Evolutionary conservation across 1,140 invertebrate genomes (phyloP).

Genomic region (Drosophila ananassae): DNA sequence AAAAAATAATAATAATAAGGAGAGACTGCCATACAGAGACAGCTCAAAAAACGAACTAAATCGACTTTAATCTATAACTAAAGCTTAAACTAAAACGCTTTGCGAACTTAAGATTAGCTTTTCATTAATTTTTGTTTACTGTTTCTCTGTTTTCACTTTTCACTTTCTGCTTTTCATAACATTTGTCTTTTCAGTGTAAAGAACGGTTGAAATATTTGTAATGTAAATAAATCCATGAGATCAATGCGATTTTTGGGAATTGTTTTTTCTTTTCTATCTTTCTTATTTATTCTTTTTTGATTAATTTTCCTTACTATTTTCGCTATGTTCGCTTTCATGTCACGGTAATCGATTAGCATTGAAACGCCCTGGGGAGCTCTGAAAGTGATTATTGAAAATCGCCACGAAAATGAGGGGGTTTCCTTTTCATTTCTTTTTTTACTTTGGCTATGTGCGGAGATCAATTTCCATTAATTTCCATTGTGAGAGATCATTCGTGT

Average conservation of each 20-base stretch:
- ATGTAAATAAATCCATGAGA: slow-evolving; percentile 82
- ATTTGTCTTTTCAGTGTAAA: slow-evolving; percentile 62
- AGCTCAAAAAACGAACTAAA: slow-evolving; percentile 35
- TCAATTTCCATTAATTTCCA: slow-evolving; percentile 71
- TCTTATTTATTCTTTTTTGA: slow-evolving; percentile 42
- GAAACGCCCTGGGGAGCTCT: slow-evolving; percentile 63
- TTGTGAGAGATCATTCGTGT: slow-evolving; percentile 73
- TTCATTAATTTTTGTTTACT: slow-evolving; percentile 46
- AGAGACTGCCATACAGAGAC: slow-evolving; percentile 24
- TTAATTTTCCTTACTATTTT: slow-evolving; percentile 47
- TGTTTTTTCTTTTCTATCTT: slow-evolving; percentile 66
- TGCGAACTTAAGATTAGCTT: slow-evolving; percentile 70
- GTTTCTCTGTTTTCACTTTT: slow-evolving; percentile 36
- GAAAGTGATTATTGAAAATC: slow-evolving; percentile 46
- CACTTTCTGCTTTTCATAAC: slow-evolving; percentile 34
- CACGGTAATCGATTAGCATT: slow-evolving; percentile 70
- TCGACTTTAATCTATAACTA: slow-evolving; percentile 41
- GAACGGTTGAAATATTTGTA: slow-evolving; percentile 62
- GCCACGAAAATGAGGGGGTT: slow-evolving; percentile 6
- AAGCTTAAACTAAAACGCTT: slow-evolving; percentile 76
- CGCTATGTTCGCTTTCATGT: slow-evolving; percentile 59
- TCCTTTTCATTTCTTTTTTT: slow-evolving; percentile 16
- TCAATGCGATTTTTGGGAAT: slow-evolving; percentile 84
- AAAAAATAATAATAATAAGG: not conserved
- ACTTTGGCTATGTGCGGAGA: slow-evolving; percentile 77